Evolutionary conservation across 2,113 vertebrate genomes (phyloP).

Genomic region (Perca schrenkii): DNA sequence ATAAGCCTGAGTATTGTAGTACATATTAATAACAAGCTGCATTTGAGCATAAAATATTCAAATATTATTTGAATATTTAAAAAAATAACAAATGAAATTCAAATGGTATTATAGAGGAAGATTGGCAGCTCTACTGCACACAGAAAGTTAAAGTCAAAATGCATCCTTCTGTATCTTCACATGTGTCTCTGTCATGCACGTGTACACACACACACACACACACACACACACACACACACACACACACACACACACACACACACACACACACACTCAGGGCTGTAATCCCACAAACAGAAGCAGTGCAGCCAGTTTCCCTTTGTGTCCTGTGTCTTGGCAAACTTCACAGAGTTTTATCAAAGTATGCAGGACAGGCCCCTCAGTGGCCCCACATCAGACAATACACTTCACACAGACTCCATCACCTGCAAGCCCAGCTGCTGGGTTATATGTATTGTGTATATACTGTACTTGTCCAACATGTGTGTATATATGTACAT

Average conservation of each 20-base stretch:
- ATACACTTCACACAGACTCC: slow-evolving; percentile 36
- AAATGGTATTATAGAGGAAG: too few species aligned
- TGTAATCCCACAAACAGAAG: slow-evolving; percentile 26
- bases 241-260: not conserved
- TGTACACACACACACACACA: not conserved
- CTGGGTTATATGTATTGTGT: not conserved
- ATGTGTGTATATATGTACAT: not conserved
- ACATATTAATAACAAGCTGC: too few species aligned
- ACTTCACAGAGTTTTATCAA: slow-evolving; percentile 55
- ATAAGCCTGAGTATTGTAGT: too few species aligned
- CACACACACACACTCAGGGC: not conserved
- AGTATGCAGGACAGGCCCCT: slow-evolving; percentile 53
- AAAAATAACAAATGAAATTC: too few species aligned
- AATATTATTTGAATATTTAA: too few species aligned
- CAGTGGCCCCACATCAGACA: slow-evolving; percentile 52
- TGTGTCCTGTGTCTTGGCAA: slow-evolving; percentile 45
- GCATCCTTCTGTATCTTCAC: not conserved
- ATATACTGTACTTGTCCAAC: not conserved
- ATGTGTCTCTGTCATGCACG: not conserved
- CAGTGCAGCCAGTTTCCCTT: slow-evolving; percentile 28
- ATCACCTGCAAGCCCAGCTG: slow-evolving; percentile 34
- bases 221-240: not conserved
- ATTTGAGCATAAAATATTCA: too few species aligned
- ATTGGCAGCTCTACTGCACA: too few species aligned
- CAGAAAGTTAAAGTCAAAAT: too few species aligned